Percentiles rank a stretch among this genome's conserved stretches.
These are phyloP conservation scores for Dicranocentrus wangi DNA, from an alignment of 2,888 invertebrate genomes.

Conservation along the genomic window DNA sequence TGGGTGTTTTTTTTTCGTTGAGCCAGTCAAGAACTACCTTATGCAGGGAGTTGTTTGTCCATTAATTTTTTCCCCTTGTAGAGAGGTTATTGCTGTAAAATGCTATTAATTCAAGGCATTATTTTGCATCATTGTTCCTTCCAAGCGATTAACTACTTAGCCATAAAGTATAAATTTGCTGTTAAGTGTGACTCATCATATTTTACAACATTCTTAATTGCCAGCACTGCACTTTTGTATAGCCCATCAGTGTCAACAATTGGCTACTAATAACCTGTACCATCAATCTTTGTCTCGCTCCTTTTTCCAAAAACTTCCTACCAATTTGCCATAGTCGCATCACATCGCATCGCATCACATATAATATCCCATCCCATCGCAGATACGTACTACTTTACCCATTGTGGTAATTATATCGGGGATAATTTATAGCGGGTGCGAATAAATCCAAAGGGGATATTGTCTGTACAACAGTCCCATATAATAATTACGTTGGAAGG, in stretches of 20 bases:
- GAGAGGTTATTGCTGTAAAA: constrained; percentile 3
- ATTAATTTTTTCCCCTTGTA: not conserved
- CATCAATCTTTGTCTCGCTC: constrained; percentile 58
- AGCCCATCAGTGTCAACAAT: constrained; percentile 62
- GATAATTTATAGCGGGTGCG: constrained; percentile 50
- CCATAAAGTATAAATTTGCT: constrained; percentile 58
- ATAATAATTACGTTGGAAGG: not conserved
- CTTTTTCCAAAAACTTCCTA: constrained; percentile 23
- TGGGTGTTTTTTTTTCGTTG: not conserved
- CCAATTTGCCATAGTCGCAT: not conserved
- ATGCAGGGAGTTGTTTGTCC: not conserved
- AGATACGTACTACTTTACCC: not conserved
- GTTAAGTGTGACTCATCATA: constrained; percentile 59
- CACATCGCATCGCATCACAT: too few species aligned
- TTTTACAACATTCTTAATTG: constrained; percentile 58
- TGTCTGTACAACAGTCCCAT: constrained; percentile 41
- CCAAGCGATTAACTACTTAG: constrained; percentile 57
- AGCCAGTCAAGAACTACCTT: too few species aligned
- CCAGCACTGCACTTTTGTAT: constrained; percentile 54
- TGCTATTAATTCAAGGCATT: constrained; percentile 41
- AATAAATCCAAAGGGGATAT: constrained; percentile 48
- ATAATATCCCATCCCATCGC: too few species aligned
- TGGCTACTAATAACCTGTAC: constrained; percentile 60
- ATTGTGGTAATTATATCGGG: constrained; percentile 43
- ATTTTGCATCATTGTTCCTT: constrained; percentile 52